phyloP scores from a whole-genome alignment of 2,888 invertebrate species.

The Microctonus brassicae region DNA sequence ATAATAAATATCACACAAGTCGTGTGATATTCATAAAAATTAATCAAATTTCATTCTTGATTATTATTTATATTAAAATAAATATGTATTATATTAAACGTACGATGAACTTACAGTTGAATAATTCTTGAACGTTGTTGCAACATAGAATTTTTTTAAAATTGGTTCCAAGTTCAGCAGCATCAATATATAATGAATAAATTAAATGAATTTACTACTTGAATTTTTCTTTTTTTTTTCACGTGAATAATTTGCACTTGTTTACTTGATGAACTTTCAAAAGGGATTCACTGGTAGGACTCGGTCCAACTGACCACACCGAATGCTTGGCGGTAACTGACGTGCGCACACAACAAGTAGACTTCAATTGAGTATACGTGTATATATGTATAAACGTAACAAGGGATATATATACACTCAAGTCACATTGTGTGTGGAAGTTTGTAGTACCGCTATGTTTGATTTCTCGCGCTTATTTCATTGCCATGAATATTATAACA shows the following conservation, averaged over 20 bases:
- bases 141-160: not conserved
- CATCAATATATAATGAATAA: not conserved
- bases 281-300: not conserved
- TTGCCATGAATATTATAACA: not conserved
- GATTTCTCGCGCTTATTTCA: constrained; percentile 4
- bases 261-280: no score
- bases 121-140: not conserved
- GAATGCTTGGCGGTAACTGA: constrained; percentile 23
- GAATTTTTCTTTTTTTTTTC: no score
- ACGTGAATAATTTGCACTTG: no score
- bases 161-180: not conserved
- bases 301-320: not conserved
- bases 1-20: no score
- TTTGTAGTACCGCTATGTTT: not conserved
- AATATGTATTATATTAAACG: no score
- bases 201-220: not conserved
- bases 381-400: not conserved
- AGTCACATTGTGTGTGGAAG: not conserved
- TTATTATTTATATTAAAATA: no score
- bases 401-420: not conserved
- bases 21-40: no score
- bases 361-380: not conserved
- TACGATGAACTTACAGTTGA: not conserved
- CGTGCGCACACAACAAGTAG: not conserved
- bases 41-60: no score